Evolutionary conservation across 2,888 invertebrate genomes (phyloP).

Genomic region (Leucophora obtusa): DNA sequence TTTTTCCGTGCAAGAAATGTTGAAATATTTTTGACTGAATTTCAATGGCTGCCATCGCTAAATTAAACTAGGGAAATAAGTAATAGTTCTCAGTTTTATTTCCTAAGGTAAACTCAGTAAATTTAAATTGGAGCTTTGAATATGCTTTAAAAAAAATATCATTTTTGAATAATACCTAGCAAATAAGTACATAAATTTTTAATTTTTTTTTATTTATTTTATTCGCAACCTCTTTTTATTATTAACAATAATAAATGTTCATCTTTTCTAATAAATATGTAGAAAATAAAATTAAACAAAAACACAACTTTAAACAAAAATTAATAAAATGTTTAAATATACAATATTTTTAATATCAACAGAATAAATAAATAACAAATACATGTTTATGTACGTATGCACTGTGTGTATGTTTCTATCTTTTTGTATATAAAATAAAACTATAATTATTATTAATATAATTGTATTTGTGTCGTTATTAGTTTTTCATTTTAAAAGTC

Average conservation of each 20-base stretch:
- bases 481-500: not conserved
- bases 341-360: slow-evolving; percentile 14
- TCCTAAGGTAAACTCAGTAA: no score
- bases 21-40: no score
- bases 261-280: slow-evolving; percentile 6
- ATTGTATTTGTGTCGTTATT: not conserved
- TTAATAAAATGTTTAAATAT: slow-evolving; percentile 34
- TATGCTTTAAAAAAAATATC: no score
- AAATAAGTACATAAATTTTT: no score
- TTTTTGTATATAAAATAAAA: slow-evolving; percentile 11
- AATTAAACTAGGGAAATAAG: no score
- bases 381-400: not conserved
- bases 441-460: slow-evolving; percentile 2
- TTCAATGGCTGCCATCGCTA: no score
- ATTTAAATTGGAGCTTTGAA: no score
- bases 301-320: slow-evolving; percentile 15
- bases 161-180: no score
- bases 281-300: slow-evolving; percentile 5
- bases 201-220: slow-evolving; percentile 15
- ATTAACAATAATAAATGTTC: not conserved
- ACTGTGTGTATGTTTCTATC: not conserved
- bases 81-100: no score
- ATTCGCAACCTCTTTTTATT: slow-evolving; percentile 15
- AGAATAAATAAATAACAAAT: slow-evolving; percentile 29
- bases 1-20: no score